Percentiles rank a stretch among this genome's conserved stretches.
Evolutionary conservation across 2,888 invertebrate genomes (phyloP).

Genomic region (Tiliacea aurago): DNA sequence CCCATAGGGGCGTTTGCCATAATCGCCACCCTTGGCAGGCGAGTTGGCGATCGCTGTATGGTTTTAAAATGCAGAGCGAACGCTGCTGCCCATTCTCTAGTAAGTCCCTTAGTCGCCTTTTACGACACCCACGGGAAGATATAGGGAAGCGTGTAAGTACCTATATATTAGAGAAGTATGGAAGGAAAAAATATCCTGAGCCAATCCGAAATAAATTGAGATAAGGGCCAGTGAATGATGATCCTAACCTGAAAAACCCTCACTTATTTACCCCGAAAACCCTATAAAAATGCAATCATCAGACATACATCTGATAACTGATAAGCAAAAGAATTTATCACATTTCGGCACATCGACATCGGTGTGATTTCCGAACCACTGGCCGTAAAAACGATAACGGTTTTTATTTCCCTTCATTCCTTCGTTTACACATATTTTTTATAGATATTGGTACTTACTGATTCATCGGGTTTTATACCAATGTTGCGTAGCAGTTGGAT

Average conservation of each 20-base stretch:
- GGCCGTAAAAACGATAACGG: constrained; percentile 64
- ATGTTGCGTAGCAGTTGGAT: neutral
- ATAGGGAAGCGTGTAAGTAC: too few relatives aligned
- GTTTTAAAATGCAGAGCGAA: too few relatives aligned
- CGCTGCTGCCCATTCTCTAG: too few relatives aligned
- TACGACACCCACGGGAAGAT: too few relatives aligned
- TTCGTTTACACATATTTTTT: constrained; percentile 50
- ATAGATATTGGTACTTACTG: constrained; percentile 19
- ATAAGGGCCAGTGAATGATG: neutral
- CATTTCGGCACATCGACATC: constrained; percentile 52
- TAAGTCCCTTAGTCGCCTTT: too few relatives aligned
- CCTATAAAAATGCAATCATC: constrained; percentile 39
- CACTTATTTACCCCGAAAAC: neutral
- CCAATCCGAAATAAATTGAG: neutral
- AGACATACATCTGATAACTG: constrained; percentile 25
- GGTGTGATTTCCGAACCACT: constrained; percentile 62
- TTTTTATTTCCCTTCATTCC: constrained; percentile 53
- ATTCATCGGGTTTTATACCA: constrained; percentile 24
- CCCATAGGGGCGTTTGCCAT: too few relatives aligned
- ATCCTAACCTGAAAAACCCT: neutral
- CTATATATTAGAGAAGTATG: neutral
- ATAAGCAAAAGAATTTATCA: constrained; percentile 62
- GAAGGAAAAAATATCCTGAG: neutral
- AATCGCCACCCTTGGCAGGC: too few relatives aligned
- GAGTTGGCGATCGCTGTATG: too few relatives aligned